These are phyloP conservation scores for Trisateles emortualis DNA, from an alignment of 2,888 invertebrate species.

Conservation along the genomic window DNA sequence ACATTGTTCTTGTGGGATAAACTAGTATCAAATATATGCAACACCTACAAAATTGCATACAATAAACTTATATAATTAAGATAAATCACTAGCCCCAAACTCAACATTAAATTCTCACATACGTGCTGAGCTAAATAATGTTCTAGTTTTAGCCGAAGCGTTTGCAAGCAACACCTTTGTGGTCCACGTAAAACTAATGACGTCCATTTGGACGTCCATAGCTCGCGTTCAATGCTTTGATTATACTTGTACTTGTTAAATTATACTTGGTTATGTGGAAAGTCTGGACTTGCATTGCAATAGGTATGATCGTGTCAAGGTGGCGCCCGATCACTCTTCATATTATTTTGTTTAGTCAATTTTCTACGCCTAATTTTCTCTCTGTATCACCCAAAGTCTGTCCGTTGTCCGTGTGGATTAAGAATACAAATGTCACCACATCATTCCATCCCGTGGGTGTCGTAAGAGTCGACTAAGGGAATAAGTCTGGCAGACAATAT, in stretches of 20 bases:
- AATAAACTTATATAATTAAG: conserved; percentile 3
- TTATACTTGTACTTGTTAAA: conserved; percentile 34
- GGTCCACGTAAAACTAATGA: conserved; percentile 37
- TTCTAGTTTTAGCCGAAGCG: conserved; percentile 20
- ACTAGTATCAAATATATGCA: no score
- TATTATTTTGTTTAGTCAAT: no score
- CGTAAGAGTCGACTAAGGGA: no score
- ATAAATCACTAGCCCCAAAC: conserved; percentile 1
- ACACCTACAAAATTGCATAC: background rate
- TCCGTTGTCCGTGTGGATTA: no score
- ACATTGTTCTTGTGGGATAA: no score
- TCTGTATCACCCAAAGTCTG: no score
- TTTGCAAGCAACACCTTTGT: conserved; percentile 36
- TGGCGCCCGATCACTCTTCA: no score
- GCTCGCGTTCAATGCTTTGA: conserved; percentile 29
- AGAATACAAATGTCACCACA: no score
- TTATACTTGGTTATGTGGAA: conserved; percentile 29
- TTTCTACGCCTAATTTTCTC: no score
- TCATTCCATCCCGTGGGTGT: no score
- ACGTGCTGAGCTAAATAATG: conserved; percentile 30
- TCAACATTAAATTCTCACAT: conserved; percentile 16
- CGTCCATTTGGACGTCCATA: conserved; percentile 34
- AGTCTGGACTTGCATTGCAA: conserved; percentile 18
- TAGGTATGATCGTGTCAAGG: no score
- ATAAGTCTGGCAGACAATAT: no score